Evolutionary conservation across 2,888 invertebrate genomes (phyloP).

Genomic region (Drosophila cognata): DNA sequence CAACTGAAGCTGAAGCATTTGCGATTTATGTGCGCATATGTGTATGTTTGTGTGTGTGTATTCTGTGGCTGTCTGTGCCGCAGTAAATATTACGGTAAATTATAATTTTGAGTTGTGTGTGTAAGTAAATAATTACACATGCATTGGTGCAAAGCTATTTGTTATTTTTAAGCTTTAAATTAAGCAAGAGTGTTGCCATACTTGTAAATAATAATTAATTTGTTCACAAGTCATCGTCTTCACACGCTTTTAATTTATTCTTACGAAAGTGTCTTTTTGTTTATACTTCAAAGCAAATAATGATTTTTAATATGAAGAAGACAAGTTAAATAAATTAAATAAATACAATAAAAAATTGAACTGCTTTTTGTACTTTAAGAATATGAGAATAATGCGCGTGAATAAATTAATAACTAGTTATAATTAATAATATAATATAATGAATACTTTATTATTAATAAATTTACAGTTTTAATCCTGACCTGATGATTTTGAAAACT

Average conservation of each 20-base stretch:
- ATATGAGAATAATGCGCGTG: neutral
- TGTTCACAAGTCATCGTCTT: neutral
- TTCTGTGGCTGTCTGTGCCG: neutral
- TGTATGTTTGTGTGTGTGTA: too few relatives aligned
- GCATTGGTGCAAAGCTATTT: neutral
- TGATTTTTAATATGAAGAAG: neutral
- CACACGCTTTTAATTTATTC: neutral
- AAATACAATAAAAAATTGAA: neutral
- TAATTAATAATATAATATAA: neutral
- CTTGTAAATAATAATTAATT: neutral
- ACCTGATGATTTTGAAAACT: neutral
- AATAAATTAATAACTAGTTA: neutral
- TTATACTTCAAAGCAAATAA: neutral
- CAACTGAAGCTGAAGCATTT: constrained; percentile 7
- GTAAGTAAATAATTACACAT: neutral
- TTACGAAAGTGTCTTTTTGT: neutral
- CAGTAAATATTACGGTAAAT: neutral
- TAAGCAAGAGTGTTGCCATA: neutral
- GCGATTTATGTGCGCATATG: neutral
- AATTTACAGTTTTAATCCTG: neutral
- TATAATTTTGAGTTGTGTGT: neutral
- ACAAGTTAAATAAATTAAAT: neutral
- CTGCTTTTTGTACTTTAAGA: neutral
- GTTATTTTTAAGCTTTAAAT: neutral
- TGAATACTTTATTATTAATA: neutral